Evolutionary conservation across 2,797 vertebrate species (phyloP).

Genomic region (Antennarius maculatus): DNA sequence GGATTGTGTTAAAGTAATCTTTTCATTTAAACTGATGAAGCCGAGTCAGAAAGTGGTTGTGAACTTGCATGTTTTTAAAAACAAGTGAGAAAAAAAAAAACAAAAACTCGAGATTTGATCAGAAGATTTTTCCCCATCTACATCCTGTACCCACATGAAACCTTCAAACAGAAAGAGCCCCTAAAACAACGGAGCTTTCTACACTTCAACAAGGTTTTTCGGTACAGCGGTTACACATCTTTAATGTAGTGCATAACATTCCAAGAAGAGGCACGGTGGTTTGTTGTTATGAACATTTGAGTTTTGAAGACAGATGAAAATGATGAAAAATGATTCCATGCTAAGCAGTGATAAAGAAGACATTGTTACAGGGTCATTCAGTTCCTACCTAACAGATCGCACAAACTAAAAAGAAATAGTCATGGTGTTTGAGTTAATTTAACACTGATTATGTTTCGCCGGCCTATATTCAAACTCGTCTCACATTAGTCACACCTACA

Average conservation of each 20-base stretch:
- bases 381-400: conserved; percentile 42
- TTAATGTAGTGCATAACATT: conserved; percentile 59
- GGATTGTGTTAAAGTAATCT: conserved; percentile 25
- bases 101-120: conserved; percentile 29
- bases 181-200: conserved; percentile 35
- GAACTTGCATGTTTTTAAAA: conserved; percentile 28
- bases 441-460: conserved; percentile 51
- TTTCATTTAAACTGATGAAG: conserved; percentile 42
- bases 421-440: conserved; percentile 52
- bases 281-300: conserved; percentile 20
- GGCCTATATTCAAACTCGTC: conserved; percentile 65
- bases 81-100: conserved; percentile 22
- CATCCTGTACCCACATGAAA: conserved; percentile 25
- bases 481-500: conserved; percentile 61
- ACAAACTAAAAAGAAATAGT: conserved; percentile 38
- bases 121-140: conserved; percentile 16
- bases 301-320: conserved; percentile 24
- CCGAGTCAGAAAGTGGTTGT: conserved; percentile 29
- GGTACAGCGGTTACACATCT: conserved; percentile 49
- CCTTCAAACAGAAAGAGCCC: conserved; percentile 29
- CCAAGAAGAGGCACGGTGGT: conserved; percentile 42
- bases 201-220: conserved; percentile 34
- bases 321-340: conserved; percentile 18
- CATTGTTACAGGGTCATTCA: conserved; percentile 23
- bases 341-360: conserved; percentile 46